These are phyloP conservation scores for Urophycis tenuis DNA, from an alignment of 2,797 vertebrate genomes.

Conservation along the genomic window DNA sequence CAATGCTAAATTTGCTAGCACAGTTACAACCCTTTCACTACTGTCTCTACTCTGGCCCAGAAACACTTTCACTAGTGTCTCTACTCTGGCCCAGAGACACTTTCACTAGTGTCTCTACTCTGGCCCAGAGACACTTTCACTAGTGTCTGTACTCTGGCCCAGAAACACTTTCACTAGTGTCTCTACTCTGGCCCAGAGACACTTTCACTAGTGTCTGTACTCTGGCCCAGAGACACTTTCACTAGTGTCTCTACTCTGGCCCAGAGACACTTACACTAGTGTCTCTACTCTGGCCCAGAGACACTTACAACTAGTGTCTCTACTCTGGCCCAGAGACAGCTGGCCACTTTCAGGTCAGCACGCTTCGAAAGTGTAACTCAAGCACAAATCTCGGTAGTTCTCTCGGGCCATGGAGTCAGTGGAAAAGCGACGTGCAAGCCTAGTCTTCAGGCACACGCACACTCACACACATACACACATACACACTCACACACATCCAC, in stretches of 20 bases:
- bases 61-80: too few species aligned
- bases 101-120: too few species aligned
- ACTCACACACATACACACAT: conserved; percentile 2
- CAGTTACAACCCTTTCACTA: too few species aligned
- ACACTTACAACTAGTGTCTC: neutral
- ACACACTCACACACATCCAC: conserved; percentile 10
- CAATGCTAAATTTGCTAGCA: neutral
- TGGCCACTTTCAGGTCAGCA: neutral
- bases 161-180: neutral
- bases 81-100: too few species aligned
- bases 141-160: neutral
- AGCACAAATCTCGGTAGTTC: neutral
- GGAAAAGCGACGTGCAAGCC: conserved; percentile 3
- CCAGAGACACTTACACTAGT: too few species aligned
- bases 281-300: too few species aligned
- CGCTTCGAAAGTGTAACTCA: neutral
- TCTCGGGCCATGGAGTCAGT: neutral
- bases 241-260: too few species aligned
- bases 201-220: too few species aligned
- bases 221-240: too few species aligned
- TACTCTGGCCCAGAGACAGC: neutral
- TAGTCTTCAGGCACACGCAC: conserved; percentile 18
- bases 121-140: neutral
- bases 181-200: neutral
- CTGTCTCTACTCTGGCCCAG: too few species aligned